phyloP scores from a whole-genome alignment of 2,113 vertebrate species.

The Jaculus jaculus region DNA sequence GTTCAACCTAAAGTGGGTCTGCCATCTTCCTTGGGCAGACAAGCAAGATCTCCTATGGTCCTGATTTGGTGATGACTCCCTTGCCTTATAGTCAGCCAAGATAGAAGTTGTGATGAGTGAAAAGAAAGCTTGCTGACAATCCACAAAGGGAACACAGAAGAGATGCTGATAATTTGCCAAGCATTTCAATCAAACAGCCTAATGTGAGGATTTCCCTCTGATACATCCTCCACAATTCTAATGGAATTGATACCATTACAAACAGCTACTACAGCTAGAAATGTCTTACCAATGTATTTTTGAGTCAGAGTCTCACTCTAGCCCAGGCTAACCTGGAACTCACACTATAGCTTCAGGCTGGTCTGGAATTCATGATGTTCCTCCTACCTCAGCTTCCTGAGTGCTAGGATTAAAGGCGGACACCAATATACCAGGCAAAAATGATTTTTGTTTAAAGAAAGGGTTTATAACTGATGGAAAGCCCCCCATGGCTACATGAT shows the following conservation, averaged over 20 bases:
- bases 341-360: too few relatives aligned
- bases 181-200: background rate
- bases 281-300: background rate
- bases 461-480: background rate
- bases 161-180: constrained; percentile 11
- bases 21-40: background rate
- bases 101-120: background rate
- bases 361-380: too few relatives aligned
- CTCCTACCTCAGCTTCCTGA: too few relatives aligned
- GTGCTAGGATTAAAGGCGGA: too few relatives aligned
- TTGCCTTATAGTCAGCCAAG: background rate
- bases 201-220: background rate
- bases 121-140: constrained; percentile 24
- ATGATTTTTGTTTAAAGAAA: too few relatives aligned
- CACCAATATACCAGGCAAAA: too few relatives aligned
- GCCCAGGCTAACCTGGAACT: too few relatives aligned
- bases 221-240: background rate
- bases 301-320: too few relatives aligned
- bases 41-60: background rate
- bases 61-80: background rate
- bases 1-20: constrained; percentile 21
- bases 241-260: background rate
- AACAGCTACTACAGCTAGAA: constrained; percentile 27
- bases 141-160: background rate
- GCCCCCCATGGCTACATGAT: background rate